Conservation (phyloP, 2,797 vertebrate genomes). For the Peromyscus eremicus region DNA sequence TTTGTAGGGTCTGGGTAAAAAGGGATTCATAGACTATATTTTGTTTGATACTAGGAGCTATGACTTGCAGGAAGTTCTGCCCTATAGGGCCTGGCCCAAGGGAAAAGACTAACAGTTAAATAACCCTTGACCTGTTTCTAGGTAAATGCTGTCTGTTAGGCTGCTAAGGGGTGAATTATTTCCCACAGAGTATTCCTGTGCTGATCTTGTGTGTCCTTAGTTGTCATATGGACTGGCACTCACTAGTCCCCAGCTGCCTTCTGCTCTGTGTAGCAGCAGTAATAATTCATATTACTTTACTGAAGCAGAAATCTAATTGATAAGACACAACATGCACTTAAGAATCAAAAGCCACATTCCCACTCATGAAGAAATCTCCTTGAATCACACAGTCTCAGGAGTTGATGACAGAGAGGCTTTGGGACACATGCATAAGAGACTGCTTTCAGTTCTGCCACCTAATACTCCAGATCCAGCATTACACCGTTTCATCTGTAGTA, state of each 20-base stretch:
- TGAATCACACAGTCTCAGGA: conserved; percentile 62
- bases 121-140: neutral
- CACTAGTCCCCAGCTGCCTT: neutral
- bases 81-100: neutral
- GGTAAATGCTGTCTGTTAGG: neutral
- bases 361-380: conserved; percentile 74
- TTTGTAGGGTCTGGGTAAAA: neutral
- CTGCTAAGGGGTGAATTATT: neutral
- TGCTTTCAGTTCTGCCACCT: conserved; percentile 73
- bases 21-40: neutral
- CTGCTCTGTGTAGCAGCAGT: neutral
- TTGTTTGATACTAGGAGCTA: neutral
- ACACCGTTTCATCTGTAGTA: conserved; percentile 64
- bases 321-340: neutral
- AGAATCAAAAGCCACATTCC: conserved; percentile 20
- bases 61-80: neutral
- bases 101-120: neutral
- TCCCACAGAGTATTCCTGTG: neutral
- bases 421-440: conserved; percentile 52
- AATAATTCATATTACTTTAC: conserved; percentile 18
- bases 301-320: neutral
- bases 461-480: conserved; percentile 66
- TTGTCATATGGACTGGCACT: neutral
- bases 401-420: conserved; percentile 66
- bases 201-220: neutral